phyloP scores from a whole-genome alignment of 2,113 vertebrate species.

The Emydocephalus ijimae region DNA sequence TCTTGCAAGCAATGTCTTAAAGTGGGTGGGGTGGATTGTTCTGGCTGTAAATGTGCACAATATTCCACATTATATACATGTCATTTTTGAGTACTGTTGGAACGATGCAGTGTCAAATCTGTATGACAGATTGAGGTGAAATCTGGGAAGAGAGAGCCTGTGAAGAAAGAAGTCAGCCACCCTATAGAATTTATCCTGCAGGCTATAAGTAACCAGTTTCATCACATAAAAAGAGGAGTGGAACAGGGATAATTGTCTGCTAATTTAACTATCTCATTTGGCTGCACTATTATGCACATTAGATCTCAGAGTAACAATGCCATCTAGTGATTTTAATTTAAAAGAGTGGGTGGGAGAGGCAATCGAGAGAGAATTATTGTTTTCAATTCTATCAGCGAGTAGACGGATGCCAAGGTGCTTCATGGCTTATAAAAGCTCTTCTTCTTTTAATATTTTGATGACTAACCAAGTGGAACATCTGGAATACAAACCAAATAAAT shows the following conservation, averaged over 20 bases:
- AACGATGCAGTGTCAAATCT: conserved; percentile 98
- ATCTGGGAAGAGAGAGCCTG: conserved; percentile 84
- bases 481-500: conserved; percentile 13
- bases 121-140: conserved; percentile 99
- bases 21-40: conserved; percentile 62
- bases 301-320: conserved; percentile 70
- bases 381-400: conserved; percentile 1
- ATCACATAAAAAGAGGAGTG: conserved; percentile 53
- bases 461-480: conserved; percentile 12
- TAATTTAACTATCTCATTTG: conserved; percentile 71
- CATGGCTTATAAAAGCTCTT: conserved; percentile 2
- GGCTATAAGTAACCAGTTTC: conserved; percentile 74
- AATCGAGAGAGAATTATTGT: neutral
- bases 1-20: conserved; percentile 61
- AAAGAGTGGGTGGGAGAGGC: conserved; percentile 13
- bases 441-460: conserved; percentile 33
- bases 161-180: conserved; percentile 83
- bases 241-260: conserved; percentile 71
- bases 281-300: conserved; percentile 53
- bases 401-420: conserved; percentile 3
- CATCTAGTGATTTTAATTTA: conserved; percentile 70
- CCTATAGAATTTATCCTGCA: conserved; percentile 83
- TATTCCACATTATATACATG: conserved; percentile 99
- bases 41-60: conserved; percentile 96
- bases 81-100: conserved; percentile 89